Conservation (phyloP, 2,113 vertebrate genomes). For the Phylloscopus trochiloides region DNA sequence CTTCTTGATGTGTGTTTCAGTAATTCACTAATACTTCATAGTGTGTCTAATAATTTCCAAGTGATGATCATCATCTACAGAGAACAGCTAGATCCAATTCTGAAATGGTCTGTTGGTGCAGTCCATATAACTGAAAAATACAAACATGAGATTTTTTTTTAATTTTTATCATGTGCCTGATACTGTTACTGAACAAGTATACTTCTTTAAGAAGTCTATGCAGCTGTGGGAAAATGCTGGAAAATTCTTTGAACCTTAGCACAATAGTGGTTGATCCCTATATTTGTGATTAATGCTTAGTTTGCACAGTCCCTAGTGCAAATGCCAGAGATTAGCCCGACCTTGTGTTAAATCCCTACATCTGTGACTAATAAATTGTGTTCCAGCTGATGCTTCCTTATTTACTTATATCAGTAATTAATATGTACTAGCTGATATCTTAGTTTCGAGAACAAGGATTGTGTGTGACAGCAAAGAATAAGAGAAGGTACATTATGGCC, state of each 20-base stretch:
- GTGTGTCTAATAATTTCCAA: not conserved
- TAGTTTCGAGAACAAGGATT: not conserved
- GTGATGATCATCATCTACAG: not conserved
- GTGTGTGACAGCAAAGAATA: not conserved
- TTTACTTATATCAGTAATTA: not conserved
- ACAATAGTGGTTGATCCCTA: not conserved
- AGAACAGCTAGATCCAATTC: not conserved
- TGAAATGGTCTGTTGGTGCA: not conserved
- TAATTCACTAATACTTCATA: not conserved
- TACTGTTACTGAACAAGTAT: not conserved
- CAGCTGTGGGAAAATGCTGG: not conserved
- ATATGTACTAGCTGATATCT: not conserved
- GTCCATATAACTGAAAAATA: not conserved
- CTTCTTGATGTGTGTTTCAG: not conserved
- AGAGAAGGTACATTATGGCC: not conserved
- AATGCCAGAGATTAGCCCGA: not conserved
- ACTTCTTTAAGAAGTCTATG: not conserved
- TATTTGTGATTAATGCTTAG: not conserved
- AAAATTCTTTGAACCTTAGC: not conserved
- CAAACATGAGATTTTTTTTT: not conserved
- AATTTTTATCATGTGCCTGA: not conserved
- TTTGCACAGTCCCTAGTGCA: not conserved
- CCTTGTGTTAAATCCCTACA: not conserved
- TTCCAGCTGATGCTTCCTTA: not conserved
- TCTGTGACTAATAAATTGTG: not conserved